Base-by-base conservation (phyloP, 2,113 vertebrate genomes). In the Phyllopteryx taeniolatus region DNA sequence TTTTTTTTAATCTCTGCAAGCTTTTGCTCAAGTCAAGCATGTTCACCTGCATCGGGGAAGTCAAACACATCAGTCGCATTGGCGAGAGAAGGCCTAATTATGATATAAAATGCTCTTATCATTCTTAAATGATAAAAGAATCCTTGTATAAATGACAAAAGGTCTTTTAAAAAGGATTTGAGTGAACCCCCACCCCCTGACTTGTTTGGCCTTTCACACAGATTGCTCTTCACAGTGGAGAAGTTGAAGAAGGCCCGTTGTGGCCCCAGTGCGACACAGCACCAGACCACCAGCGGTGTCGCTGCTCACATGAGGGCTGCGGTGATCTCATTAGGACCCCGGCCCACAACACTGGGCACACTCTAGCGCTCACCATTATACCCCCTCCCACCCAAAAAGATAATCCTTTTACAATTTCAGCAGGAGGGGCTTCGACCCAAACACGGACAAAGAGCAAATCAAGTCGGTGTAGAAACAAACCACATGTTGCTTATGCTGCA, bases 261-360 rank as follows among this genome's bases (percentile, higher is more conserved):
- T 64, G 72, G 43, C 44, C 35, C 82, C 53, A 54, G 20, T 56
- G 53, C n/a, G 10, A 8, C 72, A 65, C 86, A 85, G 91, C 85
- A 83, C 82, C 63, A 84, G 95, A 95, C 95, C 95, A 95, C 94
- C 93, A 94, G 89, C 87, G 88, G 90, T 90, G 93, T 9, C 77
- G 90, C 90, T 91, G 92, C 91, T 94, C 91, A 93, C 91, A 93
- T 90, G 92, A 91, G 91, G 92, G 92, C 94, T 94, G 94, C 93
- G 93, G 93, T 96, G 93, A 95, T 95, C 93, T 94, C 92, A 96
- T 95, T 94, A 95, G 89, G 88, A 75, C 6, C 64, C 83, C 60
- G 83, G 80, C 85, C 83, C 81, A 91, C 85, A 89, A 91, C 90
- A 71, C 85, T 83, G 83, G 79, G 83, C 85, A 80, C 83, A 88